Base-by-base conservation (phyloP, 2,113 vertebrate genomes). In the Zosterops pallidus region DNA sequence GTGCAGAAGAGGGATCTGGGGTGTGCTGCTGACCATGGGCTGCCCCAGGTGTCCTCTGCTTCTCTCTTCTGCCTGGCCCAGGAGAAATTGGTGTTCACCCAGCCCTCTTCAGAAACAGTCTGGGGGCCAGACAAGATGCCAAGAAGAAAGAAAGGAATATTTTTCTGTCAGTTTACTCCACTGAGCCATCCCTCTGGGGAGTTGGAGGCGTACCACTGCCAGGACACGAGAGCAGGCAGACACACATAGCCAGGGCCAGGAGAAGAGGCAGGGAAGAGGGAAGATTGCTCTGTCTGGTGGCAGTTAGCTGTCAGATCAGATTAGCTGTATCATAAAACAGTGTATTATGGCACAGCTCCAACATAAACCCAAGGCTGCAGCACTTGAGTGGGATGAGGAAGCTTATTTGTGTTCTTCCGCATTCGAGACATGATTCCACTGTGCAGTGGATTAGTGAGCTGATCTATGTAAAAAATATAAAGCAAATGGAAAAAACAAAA, bases 221-320 rank as follows among this genome's bases (percentile, higher is more conserved):
- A 72, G 67, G 50, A 55, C 75, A 87, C 0, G 2, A 44, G 24
- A n/a, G 25, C 7, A 90, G 41, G 12, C 28, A 64, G 62, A 11
- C 5, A 2, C 28, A 57, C 18, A 37, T 15, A 52, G 57, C 52
- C 33, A 55, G 35, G 47, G 28, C 47, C 0, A 1, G 67, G 20
- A 90, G 53, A 18, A 82, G 87, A 96, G 41, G 37, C 62, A 93
- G 59, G 50, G 63, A 74, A 83, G 60, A 89, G 41, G 67, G 55
- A 90, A 92, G 55, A 83, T 88, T 18, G 1, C 55, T 92, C 78
- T 85, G 80, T 70, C 86, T 97, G 71, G 83, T 93, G 95, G 80
- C 82, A 93, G 90, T 74, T 81, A 93, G 60, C 90, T 95, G 95
- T 95, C 94, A 90, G 55, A 81, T 90, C 80, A 93, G 89, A 95